Evolutionary conservation across 2,113 vertebrate genomes (phyloP).

Genomic region (Thinocorus orbignyianus): DNA sequence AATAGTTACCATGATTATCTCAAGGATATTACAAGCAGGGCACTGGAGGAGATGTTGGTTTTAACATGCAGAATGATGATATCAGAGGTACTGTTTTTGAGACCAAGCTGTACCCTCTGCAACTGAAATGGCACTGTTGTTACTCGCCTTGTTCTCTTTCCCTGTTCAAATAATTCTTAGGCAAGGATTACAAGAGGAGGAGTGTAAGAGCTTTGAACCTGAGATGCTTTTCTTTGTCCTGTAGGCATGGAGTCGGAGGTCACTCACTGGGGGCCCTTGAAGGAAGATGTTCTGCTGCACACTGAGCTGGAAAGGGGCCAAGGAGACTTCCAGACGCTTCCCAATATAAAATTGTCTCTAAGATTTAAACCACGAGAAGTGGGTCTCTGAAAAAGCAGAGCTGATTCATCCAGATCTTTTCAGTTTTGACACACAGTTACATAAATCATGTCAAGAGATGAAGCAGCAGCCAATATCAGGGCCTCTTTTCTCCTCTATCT

Average conservation of each 20-base stretch:
- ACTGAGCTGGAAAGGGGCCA: background rate
- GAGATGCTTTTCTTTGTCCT: background rate
- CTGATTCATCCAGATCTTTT: background rate
- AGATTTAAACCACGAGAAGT: background rate
- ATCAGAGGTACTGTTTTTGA: background rate
- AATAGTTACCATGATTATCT: background rate
- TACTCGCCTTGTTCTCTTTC: background rate
- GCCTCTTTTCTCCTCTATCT: background rate
- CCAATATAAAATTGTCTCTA: background rate
- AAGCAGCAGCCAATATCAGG: background rate
- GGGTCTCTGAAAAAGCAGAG: background rate
- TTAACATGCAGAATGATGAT: background rate
- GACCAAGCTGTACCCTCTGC: background rate
- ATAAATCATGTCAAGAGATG: background rate
- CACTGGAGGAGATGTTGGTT: background rate
- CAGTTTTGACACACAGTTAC: background rate
- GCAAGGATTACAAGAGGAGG: background rate
- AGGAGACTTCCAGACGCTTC: background rate
- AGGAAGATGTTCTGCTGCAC: background rate
- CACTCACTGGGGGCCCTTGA: fast-evolving
- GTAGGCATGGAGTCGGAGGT: background rate
- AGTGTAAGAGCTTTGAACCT: background rate
- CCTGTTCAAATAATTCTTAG: background rate
- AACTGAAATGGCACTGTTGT: background rate
- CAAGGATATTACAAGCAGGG: background rate